A percentile compares a stretch with the other conserved stretches of the same genome.
Conservation (phyloP, 2,797 vertebrate species). For the Microtus californicus region DNA sequence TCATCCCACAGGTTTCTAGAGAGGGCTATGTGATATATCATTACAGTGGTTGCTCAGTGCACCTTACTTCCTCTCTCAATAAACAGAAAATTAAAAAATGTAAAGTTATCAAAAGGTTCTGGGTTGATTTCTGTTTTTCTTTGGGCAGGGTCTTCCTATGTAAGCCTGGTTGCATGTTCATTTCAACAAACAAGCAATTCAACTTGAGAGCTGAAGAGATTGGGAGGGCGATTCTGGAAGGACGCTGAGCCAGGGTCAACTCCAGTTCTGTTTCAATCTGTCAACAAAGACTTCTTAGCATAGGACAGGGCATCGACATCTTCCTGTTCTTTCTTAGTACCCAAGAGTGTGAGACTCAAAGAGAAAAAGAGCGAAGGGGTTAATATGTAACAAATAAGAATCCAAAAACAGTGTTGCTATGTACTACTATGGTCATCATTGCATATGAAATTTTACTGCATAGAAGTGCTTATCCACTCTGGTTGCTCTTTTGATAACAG, state of each 20-base stretch:
- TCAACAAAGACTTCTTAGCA: not conserved
- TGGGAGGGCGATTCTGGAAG: not conserved
- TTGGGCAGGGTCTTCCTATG: not conserved
- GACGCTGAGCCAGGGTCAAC: not conserved
- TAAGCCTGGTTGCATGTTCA: not conserved
- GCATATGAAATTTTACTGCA: not conserved
- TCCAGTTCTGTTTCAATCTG: not conserved
- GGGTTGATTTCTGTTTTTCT: not conserved
- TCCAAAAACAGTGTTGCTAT: not conserved
- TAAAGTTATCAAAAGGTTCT: not conserved
- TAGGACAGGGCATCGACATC: not conserved
- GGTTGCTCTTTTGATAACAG: not conserved
- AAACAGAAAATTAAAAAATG: not conserved
- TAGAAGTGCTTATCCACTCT: not conserved
- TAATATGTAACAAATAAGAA: not conserved
- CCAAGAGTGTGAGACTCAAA: not conserved
- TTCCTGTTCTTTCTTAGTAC: not conserved
- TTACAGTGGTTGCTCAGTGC: not conserved
- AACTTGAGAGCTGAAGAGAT: not conserved
- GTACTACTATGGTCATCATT: not conserved
- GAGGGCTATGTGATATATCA: not conserved
- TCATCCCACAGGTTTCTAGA: not conserved
- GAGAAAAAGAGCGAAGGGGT: not conserved
- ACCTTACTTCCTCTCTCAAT: not conserved
- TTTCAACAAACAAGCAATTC: conserved; percentile 36